A percentile compares a stretch with the other conserved stretches of the same genome.
Evolutionary conservation across 2,888 invertebrate species (phyloP).

Genomic region (Cerceris ruficornis): DNA sequence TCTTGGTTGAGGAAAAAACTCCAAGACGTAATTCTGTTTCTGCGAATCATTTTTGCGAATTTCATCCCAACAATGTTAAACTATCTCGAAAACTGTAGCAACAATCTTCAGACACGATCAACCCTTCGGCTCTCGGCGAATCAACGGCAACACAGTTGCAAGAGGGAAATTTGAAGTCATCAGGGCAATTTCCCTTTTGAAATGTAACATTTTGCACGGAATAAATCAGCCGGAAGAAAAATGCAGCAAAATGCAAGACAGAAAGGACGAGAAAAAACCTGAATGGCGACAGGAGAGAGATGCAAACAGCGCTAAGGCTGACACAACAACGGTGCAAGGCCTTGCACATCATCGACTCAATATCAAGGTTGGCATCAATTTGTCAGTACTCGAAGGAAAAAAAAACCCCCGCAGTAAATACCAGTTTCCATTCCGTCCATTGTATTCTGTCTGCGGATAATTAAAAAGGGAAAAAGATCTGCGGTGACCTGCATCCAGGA

Average conservation of each 20-base stretch:
- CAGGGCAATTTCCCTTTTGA: too few species aligned
- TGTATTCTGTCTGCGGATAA: slow-evolving; percentile 3
- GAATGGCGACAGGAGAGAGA: not conserved
- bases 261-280: not conserved
- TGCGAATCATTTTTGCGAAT: too few species aligned
- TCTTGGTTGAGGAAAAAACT: not conserved
- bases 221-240: too few species aligned
- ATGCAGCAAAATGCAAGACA: not conserved
- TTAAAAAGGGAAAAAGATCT: slow-evolving; percentile 1
- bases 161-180: too few species aligned
- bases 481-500: slow-evolving; percentile 3
- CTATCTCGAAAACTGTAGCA: too few species aligned
- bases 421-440: slow-evolving; percentile 3
- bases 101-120: too few species aligned
- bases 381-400: slow-evolving; percentile 10
- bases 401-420: slow-evolving; percentile 13
- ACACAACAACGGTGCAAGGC: not conserved
- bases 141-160: too few species aligned
- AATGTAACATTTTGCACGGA: too few species aligned
- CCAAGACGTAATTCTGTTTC: not conserved
- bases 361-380: slow-evolving; percentile 52
- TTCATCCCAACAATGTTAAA: too few species aligned
- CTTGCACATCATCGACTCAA: slow-evolving; percentile 31
- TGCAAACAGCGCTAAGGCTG: not conserved
- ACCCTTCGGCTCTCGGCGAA: too few species aligned